Evolutionary conservation across 1,140 invertebrate species (phyloP), one percentile per base, ranked within the genome.

Genomic region (Drepana arcuata): DNA sequence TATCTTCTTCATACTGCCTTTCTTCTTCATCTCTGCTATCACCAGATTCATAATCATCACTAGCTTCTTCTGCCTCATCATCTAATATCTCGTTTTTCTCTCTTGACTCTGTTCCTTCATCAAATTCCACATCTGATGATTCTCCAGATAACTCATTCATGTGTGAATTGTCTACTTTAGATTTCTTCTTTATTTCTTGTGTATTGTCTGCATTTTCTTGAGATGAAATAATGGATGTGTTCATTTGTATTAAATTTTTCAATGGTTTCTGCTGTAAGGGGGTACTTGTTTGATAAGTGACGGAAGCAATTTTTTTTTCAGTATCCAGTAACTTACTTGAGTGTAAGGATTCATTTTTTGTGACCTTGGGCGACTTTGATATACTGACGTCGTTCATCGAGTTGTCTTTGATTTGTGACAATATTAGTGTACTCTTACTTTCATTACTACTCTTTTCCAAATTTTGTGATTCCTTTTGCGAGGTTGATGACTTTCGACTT

Each of bases 21-120:
- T 78, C 71, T 12, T 65, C 61, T 33, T 75, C 70, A 43, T 79
- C 57, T 50, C 52, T 61, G 41, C 79, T 83, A 15, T 80, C 74
- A 12, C 78, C 75, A 16, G 79, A 83, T 45, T 78, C 65, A 53
- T 83, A 83, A 42, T 67, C 55, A 39, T 80, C 66, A 41, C 62
- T 55, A 9, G 64, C 72, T 39, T 79, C 72, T 36, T 61, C 60
- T 4, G 70, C 73, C 55, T 80, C 70, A 33, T 75, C 49, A 47
- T 74, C 57, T 6, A 80, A 15, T 6, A 74, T 42, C 28, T 61
- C 46, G 44, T 35, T 64, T 38, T 45, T 49, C 34, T 56, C 37
- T 32, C 31, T 28, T 12, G 49, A 49, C 9, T 14, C 24, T n/a
- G 18, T n/a, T 29, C 38, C 42, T 21, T 43, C 25, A 31, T 41